Evolutionary conservation across 2,113 vertebrate species (phyloP), one percentile per base, ranked within the genome.

Genomic region (Budorcas taxicolor): DNA sequence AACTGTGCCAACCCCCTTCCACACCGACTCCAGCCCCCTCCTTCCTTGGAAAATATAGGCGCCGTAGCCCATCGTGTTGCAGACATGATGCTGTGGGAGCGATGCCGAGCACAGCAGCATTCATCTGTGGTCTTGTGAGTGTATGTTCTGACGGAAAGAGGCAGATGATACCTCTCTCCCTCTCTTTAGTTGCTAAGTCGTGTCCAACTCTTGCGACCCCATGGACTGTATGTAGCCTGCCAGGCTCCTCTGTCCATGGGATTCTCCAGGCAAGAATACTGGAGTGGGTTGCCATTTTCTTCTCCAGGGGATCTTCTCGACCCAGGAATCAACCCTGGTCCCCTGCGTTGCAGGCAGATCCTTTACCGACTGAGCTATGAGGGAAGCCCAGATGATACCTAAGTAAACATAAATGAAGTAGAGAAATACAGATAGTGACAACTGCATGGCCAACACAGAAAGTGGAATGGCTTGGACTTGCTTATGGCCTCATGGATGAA

Each of bases 1-100:
- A 81, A 40, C 47, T 45, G 17, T 60, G 60, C 53, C 29, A 5
- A 17, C 9, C 23, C 36, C 33, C 25, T 29, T 45, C 45, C 7
- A 5, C 76, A 52, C 8, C 12, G 16, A 9, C 50, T 15, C 31
- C 82, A 19, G 19, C 1, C 3, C 19, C 19, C 58, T 95, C 71
- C 14, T 33, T 25, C 81, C 27, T 58, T 88, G 76, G 52, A 10
- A 88, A 19, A 19, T 9, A 7, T 27, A 47, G 4, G 16, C 23
- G 3, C 2, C 1, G 0, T 6, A 19, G 40, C 16, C 45, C 43
- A 0, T 12, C 5, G 7, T 16, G 45, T 23, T 57, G 45, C 60
- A 10, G 1, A 17, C 64, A 7, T 7, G 40, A 50, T 9, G 27
- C 50, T 33, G 2, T 19, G 36, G 29, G 57, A 33, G 47, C 87